phyloP scores from a whole-genome alignment of 2,113 vertebrate genomes.

The Xenus cinereus region DNA sequence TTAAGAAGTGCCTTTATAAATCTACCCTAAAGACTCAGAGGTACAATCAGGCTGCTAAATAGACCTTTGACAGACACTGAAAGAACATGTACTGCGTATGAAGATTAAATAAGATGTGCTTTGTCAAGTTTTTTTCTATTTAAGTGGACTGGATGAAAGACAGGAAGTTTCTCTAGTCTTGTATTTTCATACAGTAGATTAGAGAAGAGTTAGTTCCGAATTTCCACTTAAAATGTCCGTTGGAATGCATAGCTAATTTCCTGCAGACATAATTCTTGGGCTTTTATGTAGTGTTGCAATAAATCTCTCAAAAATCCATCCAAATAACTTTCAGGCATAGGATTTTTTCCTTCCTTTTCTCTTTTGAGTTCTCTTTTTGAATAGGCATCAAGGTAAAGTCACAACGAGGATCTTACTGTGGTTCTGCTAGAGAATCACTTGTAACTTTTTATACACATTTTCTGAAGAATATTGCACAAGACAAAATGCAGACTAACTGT shows the following conservation, averaged over 20 bases:
- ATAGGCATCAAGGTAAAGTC: background rate
- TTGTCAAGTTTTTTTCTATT: constrained; percentile 2
- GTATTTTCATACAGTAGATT: constrained; percentile 28
- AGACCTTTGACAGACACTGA: background rate
- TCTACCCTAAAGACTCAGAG: background rate
- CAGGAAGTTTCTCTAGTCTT: constrained; percentile 25
- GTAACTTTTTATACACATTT: background rate
- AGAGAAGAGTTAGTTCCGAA: constrained; percentile 19
- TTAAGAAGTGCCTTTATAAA: background rate
- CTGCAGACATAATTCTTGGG: constrained; percentile 55
- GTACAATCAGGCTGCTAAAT: background rate
- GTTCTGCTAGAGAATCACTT: background rate
- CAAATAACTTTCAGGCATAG: constrained; percentile 20
- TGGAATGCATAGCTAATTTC: constrained; percentile 72
- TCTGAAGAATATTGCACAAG: background rate
- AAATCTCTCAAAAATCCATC: constrained; percentile 45
- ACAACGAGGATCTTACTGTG: background rate
- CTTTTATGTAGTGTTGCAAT: constrained; percentile 54
- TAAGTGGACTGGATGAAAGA: constrained; percentile 2
- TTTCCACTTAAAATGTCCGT: constrained; percentile 51
- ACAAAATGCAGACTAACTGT: background rate
- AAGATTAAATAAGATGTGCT: constrained; percentile 33
- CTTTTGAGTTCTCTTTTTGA: background rate
- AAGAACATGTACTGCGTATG: background rate
- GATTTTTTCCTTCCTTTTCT: background rate